phyloP scores from a whole-genome alignment of 2,113 vertebrate species.

The Uria aalge region DNA sequence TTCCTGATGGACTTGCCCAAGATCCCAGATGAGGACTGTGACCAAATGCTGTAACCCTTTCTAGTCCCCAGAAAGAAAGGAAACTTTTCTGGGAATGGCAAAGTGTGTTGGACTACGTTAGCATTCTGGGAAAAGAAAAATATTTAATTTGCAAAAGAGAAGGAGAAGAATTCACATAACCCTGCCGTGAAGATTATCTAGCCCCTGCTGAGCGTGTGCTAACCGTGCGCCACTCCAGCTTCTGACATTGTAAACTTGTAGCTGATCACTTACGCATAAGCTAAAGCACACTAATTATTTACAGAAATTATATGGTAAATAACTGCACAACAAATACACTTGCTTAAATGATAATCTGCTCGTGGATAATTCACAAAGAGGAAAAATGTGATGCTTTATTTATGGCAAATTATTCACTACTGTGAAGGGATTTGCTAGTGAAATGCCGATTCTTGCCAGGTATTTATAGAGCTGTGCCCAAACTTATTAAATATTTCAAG shows the following conservation, averaged over 20 bases:
- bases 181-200: background rate
- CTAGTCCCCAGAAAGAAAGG: background rate
- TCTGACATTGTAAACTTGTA: background rate
- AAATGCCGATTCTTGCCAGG: background rate
- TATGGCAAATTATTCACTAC: background rate
- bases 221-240: accelerated
- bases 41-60: background rate
- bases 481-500: background rate
- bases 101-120: background rate
- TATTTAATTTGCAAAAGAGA: background rate
- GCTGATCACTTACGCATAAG: background rate
- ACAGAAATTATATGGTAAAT: background rate
- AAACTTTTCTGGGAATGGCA: background rate
- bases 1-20: background rate
- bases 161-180: background rate
- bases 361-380: background rate
- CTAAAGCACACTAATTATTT: background rate
- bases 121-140: background rate
- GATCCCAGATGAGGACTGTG: background rate
- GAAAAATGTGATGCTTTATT: background rate
- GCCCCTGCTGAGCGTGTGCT: background rate
- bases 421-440: background rate
- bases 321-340: background rate
- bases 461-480: background rate
- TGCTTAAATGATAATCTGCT: background rate